phyloP scores from a whole-genome alignment of 2,113 vertebrate species.

The Leuciscus idus region DNA sequence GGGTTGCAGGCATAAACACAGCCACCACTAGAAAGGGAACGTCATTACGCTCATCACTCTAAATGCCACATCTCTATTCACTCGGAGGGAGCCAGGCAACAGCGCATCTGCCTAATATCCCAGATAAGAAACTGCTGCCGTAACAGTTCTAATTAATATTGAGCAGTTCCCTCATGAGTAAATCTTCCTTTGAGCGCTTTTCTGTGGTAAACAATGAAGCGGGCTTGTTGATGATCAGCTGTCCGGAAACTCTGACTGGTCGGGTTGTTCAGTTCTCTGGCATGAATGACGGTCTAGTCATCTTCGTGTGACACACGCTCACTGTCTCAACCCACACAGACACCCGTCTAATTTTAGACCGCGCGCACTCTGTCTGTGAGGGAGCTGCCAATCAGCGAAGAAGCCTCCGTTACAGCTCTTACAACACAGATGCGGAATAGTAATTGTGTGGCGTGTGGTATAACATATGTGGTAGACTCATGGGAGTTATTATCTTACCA shows the following conservation, averaged over 20 bases:
- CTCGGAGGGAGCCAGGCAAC: not conserved
- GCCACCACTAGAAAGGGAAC: not conserved
- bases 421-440: constrained; percentile 16
- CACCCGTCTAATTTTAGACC: constrained; percentile 58
- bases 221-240: constrained; percentile 24
- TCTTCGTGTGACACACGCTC: constrained; percentile 56
- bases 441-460: not conserved
- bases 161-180: not conserved
- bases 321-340: constrained; percentile 52
- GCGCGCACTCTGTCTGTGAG: constrained; percentile 49
- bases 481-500: not conserved
- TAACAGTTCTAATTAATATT: constrained; percentile 40
- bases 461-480: not conserved
- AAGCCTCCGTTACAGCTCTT: not conserved
- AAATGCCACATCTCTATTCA: not conserved
- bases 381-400: constrained; percentile 41
- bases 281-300: constrained; percentile 60
- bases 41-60: not conserved
- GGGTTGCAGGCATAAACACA: constrained; percentile 15
- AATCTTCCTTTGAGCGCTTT: constrained; percentile 3
- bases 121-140: constrained; percentile 21
- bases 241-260: constrained; percentile 18
- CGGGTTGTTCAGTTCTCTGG: constrained; percentile 43
- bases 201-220: constrained; percentile 19
- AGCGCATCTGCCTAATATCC: constrained; percentile 4